phyloP scores from a whole-genome alignment of 2,113 vertebrate genomes.

The Xiphophorus couchianus region DNA sequence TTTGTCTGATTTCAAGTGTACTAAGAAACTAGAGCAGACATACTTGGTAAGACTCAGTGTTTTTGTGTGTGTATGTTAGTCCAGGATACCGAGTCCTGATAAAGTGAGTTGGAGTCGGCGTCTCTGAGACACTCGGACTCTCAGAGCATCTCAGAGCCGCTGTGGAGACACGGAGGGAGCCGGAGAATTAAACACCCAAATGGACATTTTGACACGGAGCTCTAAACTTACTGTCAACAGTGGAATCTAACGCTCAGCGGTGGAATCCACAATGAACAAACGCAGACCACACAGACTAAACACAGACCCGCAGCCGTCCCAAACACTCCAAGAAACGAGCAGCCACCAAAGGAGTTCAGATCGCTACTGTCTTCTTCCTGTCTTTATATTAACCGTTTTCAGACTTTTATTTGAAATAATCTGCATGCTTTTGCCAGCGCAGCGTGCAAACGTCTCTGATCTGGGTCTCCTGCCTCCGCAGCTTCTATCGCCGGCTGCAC shows the following conservation, averaged over 20 bases:
- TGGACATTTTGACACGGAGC: conserved; percentile 77
- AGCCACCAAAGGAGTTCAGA: conserved; percentile 68
- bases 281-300: conserved; percentile 79
- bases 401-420: conserved; percentile 17
- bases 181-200: conserved; percentile 74
- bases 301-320: conserved; percentile 73
- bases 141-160: conserved; percentile 57
- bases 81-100: not conserved
- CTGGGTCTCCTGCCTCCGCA: conserved; percentile 8
- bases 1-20: too few species aligned
- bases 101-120: not conserved
- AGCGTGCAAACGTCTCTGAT: conserved; percentile 1
- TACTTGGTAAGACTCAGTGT: too few species aligned
- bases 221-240: conserved; percentile 80
- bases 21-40: too few species aligned
- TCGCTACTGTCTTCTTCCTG: conserved; percentile 58
- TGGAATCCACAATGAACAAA: conserved; percentile 79
- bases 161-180: conserved; percentile 60
- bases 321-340: conserved; percentile 65
- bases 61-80: not conserved
- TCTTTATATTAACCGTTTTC: conserved; percentile 36
- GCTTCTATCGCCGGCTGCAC: conserved; percentile 2
- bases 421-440: not conserved
- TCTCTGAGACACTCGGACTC: conserved; percentile 29
- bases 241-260: conserved; percentile 79